Evolutionary conservation across 2,113 vertebrate genomes (phyloP), one percentile per base, ranked within the genome.

Genomic region (Lanius collurio): DNA sequence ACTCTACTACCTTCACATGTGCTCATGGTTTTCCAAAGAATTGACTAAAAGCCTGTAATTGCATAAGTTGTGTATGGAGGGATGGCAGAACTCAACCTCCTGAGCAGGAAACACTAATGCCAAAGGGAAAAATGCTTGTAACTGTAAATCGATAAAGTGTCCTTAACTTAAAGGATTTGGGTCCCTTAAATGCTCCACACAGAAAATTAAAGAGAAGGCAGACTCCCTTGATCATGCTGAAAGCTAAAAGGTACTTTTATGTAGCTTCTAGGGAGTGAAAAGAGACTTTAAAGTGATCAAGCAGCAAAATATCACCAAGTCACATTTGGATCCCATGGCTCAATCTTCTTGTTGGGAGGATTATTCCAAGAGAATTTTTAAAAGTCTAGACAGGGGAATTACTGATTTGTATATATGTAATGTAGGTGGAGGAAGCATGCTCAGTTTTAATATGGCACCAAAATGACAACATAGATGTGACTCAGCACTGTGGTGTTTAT

Each of bases 201-300:
- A 63, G 82, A 77, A 85, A 86, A 92, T 92, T 88, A 83, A 83
- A 90, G 64, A 28, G 37, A 88, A 83, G 22, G 65, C 65, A 63
- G 50, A 59, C 9, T 96, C 93, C 90, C 94, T 33, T 92, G 90
- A 83, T 90, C 30, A 49, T 30, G 8, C 50, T 97, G 83, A 94
- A 95, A 93, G 87, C 65, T 85, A 85, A 94, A 93, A 88, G 30
- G 42, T n/a, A 42, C 78, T 95, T 95, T 95, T 57, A 70, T 41
- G 22, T 86, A 86, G 52, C 30, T 55, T 67, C 47, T 20, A 20
- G 13, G n/a, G 87, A 74, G 42, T 17, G 21, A 91, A 75, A 83
- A 64, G 49, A 52, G 50, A 41, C 11, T 69, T 69, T 76, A 50
- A 89, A 93, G 15, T 56, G 47, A 92, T 80, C 42, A 60, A 70